Base-by-base conservation (phyloP, 2,113 vertebrate genomes). In the Myotis davidii region DNA sequence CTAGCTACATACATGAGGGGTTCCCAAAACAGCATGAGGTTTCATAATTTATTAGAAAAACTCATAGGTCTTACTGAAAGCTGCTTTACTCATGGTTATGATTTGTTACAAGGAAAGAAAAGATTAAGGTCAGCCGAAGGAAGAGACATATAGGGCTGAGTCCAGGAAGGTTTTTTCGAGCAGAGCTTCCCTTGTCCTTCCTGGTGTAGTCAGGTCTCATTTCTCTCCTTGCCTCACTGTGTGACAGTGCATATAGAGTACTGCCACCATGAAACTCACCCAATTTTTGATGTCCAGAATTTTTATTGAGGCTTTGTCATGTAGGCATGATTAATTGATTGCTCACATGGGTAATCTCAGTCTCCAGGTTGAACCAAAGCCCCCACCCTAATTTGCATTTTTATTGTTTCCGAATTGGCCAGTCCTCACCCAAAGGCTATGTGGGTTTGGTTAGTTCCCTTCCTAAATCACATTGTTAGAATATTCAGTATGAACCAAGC, bases 111-210 rank as follows among this genome's bases (percentile, higher is more conserved):
- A 18, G 39, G 70, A 90, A 84, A 69, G 20, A 27, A 69, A 27
- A 69, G 21, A 59, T 73, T 69, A 90, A 89, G n/a, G 65, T 94
- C 52, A 42, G n/a, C 52, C 54, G 77, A 67, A 94, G 52, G 54
- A 95, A 91, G 45, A 92, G 52, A 56, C 39, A 32, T 27, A 65
- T 25, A 18, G 52, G 42, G 11, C 54, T 42, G 37, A 82, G 27
- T 73, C 52, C 65, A 69, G n/a, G 56, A 72, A 23, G 9, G 32
- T 90, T 85, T 39, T 5, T 45, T 45, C 45, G 29, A 27, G 74
- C 45, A 69, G 42, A 83, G 34, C 45, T 85, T 90, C 83, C 69
- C 9, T n/a, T 48, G 2, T 34, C n/a, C 6, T 92, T 27, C 39
- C 37, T 17, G 0, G 0, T 69, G 3, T 79, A 42, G 48, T 90